Evolutionary conservation across 2,797 vertebrate genomes (phyloP).

Genomic region (Macropodus opercularis): DNA sequence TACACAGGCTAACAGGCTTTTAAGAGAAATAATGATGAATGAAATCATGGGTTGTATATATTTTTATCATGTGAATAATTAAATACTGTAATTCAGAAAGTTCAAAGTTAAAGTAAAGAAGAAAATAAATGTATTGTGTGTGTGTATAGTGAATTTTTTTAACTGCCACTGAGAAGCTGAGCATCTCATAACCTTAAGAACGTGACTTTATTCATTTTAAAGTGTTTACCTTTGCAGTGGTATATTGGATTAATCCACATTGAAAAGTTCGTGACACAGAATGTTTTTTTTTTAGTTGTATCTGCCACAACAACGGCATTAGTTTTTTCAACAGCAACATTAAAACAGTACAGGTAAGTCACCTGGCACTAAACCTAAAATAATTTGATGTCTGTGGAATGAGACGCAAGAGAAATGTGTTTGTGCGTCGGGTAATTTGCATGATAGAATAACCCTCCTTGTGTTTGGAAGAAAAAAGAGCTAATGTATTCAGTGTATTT

Average conservation of each 20-base stretch:
- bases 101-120: background rate
- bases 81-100: background rate
- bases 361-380: constrained; percentile 76
- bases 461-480: constrained; percentile 69
- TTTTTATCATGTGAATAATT: constrained; percentile 2
- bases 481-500: constrained; percentile 88
- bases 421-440: constrained; percentile 79
- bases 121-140: background rate
- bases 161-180: constrained; percentile 5
- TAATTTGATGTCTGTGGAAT: constrained; percentile 75
- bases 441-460: constrained; percentile 86
- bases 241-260: constrained; percentile 39
- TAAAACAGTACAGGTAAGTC: constrained; percentile 71
- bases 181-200: constrained; percentile 11
- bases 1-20: background rate
- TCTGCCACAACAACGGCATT: constrained; percentile 50
- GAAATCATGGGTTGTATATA: background rate
- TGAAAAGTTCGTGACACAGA: constrained; percentile 51
- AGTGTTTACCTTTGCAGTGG: constrained; percentile 28
- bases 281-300: constrained; percentile 58
- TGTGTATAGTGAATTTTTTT: constrained; percentile 13
- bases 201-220: constrained; percentile 27
- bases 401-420: constrained; percentile 76
- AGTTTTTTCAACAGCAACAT: constrained; percentile 37
- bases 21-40: background rate